phyloP scores from a whole-genome alignment of 1,140 invertebrate genomes.

The Pseudomyrmex sp. region DNA sequence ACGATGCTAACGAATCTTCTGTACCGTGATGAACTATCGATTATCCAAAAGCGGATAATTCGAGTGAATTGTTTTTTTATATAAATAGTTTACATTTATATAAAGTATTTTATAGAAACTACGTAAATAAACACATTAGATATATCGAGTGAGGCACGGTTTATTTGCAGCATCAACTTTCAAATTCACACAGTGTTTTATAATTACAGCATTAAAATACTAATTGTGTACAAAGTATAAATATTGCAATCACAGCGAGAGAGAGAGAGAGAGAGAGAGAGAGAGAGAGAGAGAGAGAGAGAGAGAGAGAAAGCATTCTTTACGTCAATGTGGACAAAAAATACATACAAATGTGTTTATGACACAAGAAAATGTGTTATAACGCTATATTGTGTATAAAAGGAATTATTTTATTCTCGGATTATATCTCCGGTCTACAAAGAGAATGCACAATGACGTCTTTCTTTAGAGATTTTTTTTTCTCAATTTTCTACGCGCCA shows the following conservation, averaged over 20 bases:
- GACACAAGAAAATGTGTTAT: slow-evolving; percentile 9
- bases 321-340: slow-evolving; percentile 12
- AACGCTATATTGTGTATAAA: background rate
- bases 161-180: background rate
- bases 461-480: background rate
- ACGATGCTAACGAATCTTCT: slow-evolving; percentile 64
- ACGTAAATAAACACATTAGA: background rate
- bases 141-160: background rate
- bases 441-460: slow-evolving; percentile 20
- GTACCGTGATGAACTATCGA: slow-evolving; percentile 67
- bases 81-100: background rate
- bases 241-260: background rate
- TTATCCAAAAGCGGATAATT: slow-evolving; percentile 56
- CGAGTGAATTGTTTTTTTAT: background rate
- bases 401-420: background rate
- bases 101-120: too few species aligned
- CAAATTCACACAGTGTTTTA: background rate
- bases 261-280: too few species aligned
- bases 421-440: background rate
- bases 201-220: too few species aligned
- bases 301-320: too few species aligned
- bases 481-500: background rate
- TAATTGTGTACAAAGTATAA: too few species aligned
- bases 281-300: too few species aligned
- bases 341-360: slow-evolving; percentile 38